Percentiles rank a stretch among this genome's conserved stretches.
Evolutionary conservation across 2,113 vertebrate species (phyloP).

Genomic region (Charadrius vociferus): DNA sequence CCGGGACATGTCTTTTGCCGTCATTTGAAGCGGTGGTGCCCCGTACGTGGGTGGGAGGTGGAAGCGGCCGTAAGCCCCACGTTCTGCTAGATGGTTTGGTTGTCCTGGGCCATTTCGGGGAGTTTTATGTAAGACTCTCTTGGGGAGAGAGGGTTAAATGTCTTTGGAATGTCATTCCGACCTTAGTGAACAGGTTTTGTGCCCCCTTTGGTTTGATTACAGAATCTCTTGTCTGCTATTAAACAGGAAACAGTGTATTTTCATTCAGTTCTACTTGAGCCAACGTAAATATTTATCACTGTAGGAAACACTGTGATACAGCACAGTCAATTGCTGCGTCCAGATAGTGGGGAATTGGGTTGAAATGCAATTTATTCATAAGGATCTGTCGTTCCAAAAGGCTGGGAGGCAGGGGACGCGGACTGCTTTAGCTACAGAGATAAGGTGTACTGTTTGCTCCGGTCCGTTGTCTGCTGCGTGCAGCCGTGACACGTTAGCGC

Average conservation of each 20-base stretch:
- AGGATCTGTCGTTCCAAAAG: not conserved
- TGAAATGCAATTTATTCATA: not conserved
- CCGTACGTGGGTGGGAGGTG: rapidly evolving
- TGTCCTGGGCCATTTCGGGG: too few relatives aligned
- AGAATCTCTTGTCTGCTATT: not conserved
- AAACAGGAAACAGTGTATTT: not conserved
- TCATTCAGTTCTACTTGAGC: not conserved
- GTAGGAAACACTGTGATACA: not conserved
- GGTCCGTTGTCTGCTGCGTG: not conserved
- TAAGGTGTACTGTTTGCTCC: too few relatives aligned
- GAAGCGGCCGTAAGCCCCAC: too few relatives aligned
- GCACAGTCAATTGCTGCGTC: not conserved
- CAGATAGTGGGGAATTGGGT: not conserved
- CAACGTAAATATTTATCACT: not conserved
- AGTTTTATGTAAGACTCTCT: not conserved
- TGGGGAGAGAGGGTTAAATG: not conserved
- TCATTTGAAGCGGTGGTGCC: not conserved
- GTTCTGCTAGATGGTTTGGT: not conserved
- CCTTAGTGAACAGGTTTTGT: not conserved
- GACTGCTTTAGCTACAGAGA: not conserved
- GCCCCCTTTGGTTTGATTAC: not conserved
- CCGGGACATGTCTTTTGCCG: not conserved
- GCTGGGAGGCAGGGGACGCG: not conserved
- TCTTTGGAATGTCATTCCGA: not conserved
- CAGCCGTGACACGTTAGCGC: rapidly evolving